These are phyloP conservation scores for Xerus inauris DNA, from an alignment of 2,113 vertebrate species.

Conservation along the genomic window DNA sequence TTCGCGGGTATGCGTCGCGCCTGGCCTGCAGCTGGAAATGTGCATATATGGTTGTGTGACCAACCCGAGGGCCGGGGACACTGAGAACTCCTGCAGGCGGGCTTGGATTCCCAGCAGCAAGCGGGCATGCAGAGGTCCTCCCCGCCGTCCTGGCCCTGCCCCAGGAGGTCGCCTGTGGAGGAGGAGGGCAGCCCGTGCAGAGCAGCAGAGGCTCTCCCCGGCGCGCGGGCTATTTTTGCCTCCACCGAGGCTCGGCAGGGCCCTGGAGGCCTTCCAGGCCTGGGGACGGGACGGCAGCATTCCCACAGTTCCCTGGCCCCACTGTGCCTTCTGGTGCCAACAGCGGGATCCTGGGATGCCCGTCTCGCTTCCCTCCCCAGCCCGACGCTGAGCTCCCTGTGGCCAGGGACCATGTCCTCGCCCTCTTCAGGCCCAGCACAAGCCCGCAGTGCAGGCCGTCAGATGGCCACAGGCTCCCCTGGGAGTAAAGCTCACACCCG, in stretches of 20 bases:
- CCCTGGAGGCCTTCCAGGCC: constrained; percentile 52
- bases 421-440: background rate
- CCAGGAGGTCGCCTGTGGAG: background rate
- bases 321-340: too few species aligned
- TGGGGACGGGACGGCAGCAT: background rate
- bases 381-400: background rate
- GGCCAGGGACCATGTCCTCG: background rate
- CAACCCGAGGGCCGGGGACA: background rate
- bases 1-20: background rate
- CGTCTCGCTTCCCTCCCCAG: too few species aligned
- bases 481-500: background rate
- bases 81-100: background rate
- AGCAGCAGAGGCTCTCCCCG: background rate
- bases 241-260: background rate
- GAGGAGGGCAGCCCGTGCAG: background rate
- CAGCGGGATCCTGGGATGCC: too few species aligned
- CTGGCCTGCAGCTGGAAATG: background rate
- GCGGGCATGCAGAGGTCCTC: background rate
- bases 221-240: background rate
- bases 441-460: rapidly evolving
- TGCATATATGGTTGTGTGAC: background rate
- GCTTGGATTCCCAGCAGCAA: background rate
- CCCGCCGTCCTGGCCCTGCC: background rate
- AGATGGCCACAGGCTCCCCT: rapidly evolving
- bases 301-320: background rate